phyloP scores from a whole-genome alignment of 2,797 vertebrate species.

The Sternarchorhynchus goeldii region DNA sequence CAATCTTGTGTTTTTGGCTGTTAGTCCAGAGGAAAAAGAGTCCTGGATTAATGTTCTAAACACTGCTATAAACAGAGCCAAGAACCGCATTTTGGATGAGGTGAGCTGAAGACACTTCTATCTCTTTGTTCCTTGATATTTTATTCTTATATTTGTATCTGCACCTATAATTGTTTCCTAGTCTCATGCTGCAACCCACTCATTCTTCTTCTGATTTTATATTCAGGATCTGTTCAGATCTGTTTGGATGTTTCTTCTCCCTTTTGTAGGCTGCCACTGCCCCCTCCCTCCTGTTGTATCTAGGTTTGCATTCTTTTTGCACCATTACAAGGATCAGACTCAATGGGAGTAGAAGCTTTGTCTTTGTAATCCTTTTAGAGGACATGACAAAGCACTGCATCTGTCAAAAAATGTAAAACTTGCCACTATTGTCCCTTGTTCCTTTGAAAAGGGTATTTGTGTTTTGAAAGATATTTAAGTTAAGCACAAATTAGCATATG shows the following conservation, averaged over 20 bases:
- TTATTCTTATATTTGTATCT: conserved; percentile 26
- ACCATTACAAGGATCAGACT: conserved; percentile 9
- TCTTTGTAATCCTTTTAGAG: conserved; percentile 28
- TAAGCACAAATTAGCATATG: background rate
- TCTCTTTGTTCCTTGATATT: conserved; percentile 2
- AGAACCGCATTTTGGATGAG: conserved; percentile 87
- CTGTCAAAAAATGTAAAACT: conserved; percentile 1
- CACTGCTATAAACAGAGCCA: conserved; percentile 85
- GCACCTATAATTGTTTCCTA: conserved; percentile 7
- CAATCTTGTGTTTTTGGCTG: conserved; percentile 91
- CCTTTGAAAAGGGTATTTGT: background rate
- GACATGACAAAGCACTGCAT: background rate
- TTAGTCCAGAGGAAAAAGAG: conserved; percentile 96
- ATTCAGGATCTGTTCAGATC: conserved; percentile 28
- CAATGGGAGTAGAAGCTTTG: conserved; percentile 29
- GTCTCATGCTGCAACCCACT: conserved; percentile 27
- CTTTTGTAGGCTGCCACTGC: background rate
- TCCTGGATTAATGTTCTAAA: conserved; percentile 91
- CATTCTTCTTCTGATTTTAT: background rate
- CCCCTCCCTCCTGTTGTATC: background rate
- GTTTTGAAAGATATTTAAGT: background rate
- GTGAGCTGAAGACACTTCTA: conserved; percentile 34
- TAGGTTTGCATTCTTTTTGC: conserved; percentile 22
- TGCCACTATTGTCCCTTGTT: background rate
- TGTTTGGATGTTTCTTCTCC: conserved; percentile 10